phyloP scores from a whole-genome alignment of 1,140 invertebrate genomes.

The Cataglyphis hispanica region DNA sequence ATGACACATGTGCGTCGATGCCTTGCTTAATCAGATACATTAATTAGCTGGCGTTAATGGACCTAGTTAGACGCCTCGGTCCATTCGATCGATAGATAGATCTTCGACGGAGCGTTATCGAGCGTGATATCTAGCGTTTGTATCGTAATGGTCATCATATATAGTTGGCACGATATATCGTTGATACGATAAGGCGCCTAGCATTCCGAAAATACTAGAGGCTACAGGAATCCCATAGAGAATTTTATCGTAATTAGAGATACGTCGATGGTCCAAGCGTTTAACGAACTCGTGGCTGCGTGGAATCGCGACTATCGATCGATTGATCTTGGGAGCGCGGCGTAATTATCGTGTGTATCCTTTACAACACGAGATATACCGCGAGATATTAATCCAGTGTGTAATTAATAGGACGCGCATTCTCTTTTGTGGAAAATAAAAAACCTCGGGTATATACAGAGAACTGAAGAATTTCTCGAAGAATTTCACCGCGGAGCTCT shows the following conservation, averaged over 20 bases:
- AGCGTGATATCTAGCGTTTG: constrained; percentile 13
- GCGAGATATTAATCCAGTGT: constrained; percentile 29
- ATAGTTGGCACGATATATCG: background rate
- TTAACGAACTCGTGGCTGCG: constrained; percentile 21
- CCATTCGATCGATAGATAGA: constrained; percentile 27
- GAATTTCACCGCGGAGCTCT: constrained; percentile 7
- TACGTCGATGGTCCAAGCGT: background rate
- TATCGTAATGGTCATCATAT: background rate
- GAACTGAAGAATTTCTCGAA: constrained; percentile 9
- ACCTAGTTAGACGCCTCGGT: constrained; percentile 46
- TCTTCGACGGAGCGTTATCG: constrained; percentile 38
- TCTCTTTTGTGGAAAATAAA: background rate
- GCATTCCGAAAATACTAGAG: background rate
- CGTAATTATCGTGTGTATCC: constrained; percentile 15
- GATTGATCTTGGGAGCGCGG: background rate
- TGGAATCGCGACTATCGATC: constrained; percentile 26
- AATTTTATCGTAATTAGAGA: constrained; percentile 30
- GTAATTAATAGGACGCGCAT: constrained; percentile 30
- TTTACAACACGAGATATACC: background rate
- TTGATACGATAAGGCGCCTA: background rate
- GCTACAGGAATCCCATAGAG: background rate
- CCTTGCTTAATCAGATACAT: constrained; percentile 63
- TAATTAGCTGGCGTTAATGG: constrained; percentile 63
- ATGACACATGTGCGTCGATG: constrained; percentile 62
- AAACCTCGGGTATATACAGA: too few species aligned